phyloP scores from a whole-genome alignment of 2,888 invertebrate genomes.

The Apomyelois bistriatella region DNA sequence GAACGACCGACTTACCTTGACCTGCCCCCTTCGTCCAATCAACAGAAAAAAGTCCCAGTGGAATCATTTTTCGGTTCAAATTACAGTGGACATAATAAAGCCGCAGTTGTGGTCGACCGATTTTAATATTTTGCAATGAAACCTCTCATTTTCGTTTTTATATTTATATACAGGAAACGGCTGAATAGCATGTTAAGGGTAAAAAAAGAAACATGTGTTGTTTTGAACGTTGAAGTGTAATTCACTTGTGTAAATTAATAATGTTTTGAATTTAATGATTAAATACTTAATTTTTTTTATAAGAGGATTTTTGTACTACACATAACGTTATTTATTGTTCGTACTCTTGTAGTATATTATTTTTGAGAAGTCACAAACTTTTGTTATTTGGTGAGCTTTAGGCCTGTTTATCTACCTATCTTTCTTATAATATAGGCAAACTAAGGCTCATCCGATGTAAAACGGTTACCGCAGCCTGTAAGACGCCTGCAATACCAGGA shows the following conservation, averaged over 20 bases:
- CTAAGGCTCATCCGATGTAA: no score
- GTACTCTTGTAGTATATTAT: no score
- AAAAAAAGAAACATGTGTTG: neutral
- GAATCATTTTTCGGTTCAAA: slow-evolving; percentile 11
- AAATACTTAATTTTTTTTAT: no score
- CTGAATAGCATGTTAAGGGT: neutral
- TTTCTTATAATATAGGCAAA: no score
- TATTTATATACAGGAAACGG: neutral
- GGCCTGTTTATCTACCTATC: no score
- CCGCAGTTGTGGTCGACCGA: slow-evolving; percentile 9
- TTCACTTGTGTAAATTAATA: neutral
- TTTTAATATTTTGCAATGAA: slow-evolving; percentile 14
- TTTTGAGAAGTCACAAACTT: no score
- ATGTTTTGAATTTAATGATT: neutral
- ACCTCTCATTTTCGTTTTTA: slow-evolving; percentile 6
- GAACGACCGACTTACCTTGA: neutral
- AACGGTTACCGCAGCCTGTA: no score
- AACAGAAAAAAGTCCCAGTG: neutral
- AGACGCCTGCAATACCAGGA: no score
- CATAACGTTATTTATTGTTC: no score
- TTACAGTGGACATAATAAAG: slow-evolving; percentile 9
- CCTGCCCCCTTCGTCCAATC: neutral
- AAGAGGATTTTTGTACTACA: no score
- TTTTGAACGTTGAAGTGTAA: neutral
- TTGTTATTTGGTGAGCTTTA: no score